Evolutionary conservation across 2,888 invertebrate species (phyloP).

Genomic region (Cenopis cana): DNA sequence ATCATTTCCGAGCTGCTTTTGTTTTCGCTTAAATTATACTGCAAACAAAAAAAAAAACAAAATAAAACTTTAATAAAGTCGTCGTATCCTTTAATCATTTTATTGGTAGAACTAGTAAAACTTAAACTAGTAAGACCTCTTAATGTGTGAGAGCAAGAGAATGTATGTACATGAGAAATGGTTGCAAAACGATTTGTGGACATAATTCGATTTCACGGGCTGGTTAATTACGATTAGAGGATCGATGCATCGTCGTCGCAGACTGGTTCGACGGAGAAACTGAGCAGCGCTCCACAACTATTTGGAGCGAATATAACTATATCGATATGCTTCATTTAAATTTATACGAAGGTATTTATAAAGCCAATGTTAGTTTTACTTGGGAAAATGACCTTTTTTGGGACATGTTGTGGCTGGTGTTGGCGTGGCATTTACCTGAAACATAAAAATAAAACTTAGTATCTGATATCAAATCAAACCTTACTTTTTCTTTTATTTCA

Average conservation of each 20-base stretch:
- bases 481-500: too few relatives aligned
- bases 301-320: constrained; percentile 62
- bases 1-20: too few relatives aligned
- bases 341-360: background rate
- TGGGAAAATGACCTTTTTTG: constrained; percentile 15
- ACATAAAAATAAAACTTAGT: constrained; percentile 51
- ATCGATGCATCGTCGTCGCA: constrained; percentile 67
- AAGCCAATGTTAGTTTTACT: background rate
- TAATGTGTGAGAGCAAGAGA: constrained; percentile 22
- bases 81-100: too few relatives aligned
- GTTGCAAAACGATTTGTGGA: constrained; percentile 69
- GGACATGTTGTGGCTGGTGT: constrained; percentile 13
- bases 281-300: constrained; percentile 70
- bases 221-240: constrained; percentile 77
- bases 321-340: constrained; percentile 8
- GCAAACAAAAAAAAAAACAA: too few relatives aligned
- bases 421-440: constrained; percentile 60
- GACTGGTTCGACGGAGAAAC: constrained; percentile 80
- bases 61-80: too few relatives aligned
- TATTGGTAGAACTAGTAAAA: too few relatives aligned
- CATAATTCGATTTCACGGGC: constrained; percentile 76
- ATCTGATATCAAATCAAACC: background rate
- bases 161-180: constrained; percentile 58
- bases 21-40: too few relatives aligned
- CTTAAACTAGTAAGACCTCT: too few relatives aligned